phyloP scores from a whole-genome alignment of 92 coral and sea anemone species.

The Bergia puertoricense region DNA sequence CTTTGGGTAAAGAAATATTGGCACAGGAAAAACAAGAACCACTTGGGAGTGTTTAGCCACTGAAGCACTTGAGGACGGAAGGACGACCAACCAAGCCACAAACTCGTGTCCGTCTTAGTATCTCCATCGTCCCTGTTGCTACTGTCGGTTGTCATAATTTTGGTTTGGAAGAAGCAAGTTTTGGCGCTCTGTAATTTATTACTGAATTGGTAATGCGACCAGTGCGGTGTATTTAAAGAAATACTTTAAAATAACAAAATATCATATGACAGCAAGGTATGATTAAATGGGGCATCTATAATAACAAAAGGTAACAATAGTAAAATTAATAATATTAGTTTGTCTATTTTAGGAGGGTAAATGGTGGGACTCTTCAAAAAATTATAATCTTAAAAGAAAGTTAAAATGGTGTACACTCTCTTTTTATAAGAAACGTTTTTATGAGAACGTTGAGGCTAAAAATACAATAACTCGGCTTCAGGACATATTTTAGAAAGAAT shows the following conservation, averaged over 20 bases:
- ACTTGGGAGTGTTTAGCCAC: slow-evolving; percentile 69
- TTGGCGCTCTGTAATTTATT: not conserved
- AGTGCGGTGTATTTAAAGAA: too few species aligned
- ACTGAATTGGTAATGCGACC: not conserved
- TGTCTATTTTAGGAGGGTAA: too few species aligned
- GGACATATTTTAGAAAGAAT: too few species aligned
- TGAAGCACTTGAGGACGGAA: slow-evolving; percentile 78
- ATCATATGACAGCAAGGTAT: not conserved
- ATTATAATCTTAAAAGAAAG: too few species aligned
- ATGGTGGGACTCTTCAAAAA: too few species aligned
- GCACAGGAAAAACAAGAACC: slow-evolving; percentile 73
- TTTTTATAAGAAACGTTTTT: too few species aligned
- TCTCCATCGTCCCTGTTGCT: not conserved
- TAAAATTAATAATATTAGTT: too few species aligned
- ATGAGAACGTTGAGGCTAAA: too few species aligned
- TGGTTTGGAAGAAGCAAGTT: not conserved
- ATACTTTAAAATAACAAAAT: not conserved
- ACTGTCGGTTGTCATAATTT: not conserved
- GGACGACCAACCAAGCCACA: slow-evolving; percentile 68
- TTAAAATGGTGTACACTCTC: too few species aligned
- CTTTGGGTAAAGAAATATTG: slow-evolving; percentile 71
- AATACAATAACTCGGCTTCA: too few species aligned
- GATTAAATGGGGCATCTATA: too few species aligned
- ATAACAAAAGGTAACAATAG: too few species aligned
- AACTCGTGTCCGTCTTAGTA: not conserved